Base-by-base conservation (phyloP, 2,113 vertebrate genomes). In the Melanostigma gelatinosum region DNA sequence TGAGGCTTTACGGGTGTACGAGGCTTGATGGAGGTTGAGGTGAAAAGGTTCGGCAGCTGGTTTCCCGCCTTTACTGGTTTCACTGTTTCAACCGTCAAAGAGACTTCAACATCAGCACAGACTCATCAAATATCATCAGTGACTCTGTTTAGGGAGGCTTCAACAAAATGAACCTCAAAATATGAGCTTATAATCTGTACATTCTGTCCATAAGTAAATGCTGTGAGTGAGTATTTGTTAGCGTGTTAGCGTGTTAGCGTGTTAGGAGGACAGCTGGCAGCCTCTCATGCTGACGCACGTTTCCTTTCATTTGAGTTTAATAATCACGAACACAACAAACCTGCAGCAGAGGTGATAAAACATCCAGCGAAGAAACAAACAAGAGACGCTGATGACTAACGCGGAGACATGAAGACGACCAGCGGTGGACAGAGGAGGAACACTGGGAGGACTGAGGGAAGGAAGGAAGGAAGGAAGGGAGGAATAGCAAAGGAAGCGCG, bases 301-400 rank as follows among this genome's bases (percentile, higher is more conserved):
- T 84, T 89, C 58, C 63, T 34, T 85, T 80, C 27, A 20, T 79
- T 75, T 74, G 34, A 76, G 0, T 52, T 27, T 29, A 32, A 70
- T 48, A 42, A 54, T 57, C 55, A 29, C 5, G 8, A 8, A 72
- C 72, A 79, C 64, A 40, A 54, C 71, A 52, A 52, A 76, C 52
- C 58, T 32, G 50, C 11, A 82, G 76, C 66, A 5, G 38, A 86
- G 72, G 69, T 38, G 82, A 57, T 80, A 34, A 34, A 75, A 89
- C 72, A 85, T 75, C 68, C 88, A 83, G 79, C 0, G 73, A 68
- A 9, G 75, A 75, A 74, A 50, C 44, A 48, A 64, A 66, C 27
- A 55, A 54, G 34, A 70, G 4, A 6, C 2, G 3, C 46, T 42
- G 12, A 40, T 57, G 77, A 80, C 22, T 65, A 22, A 72, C 11